Evolutionary conservation across 2,888 invertebrate genomes (phyloP).

Genomic region (Rhogogaster chlorosoma): DNA sequence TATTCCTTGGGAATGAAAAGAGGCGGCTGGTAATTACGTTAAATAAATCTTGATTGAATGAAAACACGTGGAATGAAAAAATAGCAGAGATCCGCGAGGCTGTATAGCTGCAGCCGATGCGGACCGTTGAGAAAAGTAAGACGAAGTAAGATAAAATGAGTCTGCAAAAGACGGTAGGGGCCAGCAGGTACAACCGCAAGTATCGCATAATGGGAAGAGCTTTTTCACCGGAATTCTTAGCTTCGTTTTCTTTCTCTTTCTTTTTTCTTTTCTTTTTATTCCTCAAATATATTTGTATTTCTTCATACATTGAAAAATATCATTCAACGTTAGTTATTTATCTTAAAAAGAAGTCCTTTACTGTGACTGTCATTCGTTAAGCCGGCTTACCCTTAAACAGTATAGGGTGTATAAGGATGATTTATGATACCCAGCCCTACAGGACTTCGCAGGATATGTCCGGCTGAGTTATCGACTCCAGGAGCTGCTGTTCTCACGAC

Average conservation of each 20-base stretch:
- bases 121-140: background rate
- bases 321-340: conserved; percentile 30
- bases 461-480: conserved; percentile 35
- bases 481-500: background rate
- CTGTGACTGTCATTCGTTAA: conserved; percentile 42
- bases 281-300: background rate
- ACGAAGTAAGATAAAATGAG: conserved; percentile 22
- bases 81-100: conserved; percentile 17
- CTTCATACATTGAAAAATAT: conserved; percentile 17
- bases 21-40: conserved; percentile 11
- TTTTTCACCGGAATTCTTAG: background rate
- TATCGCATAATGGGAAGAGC: conserved; percentile 12
- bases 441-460: conserved; percentile 23
- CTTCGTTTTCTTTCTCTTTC: background rate
- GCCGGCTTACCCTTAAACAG: conserved; percentile 37
- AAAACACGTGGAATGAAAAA: conserved; percentile 40
- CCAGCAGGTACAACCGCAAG: background rate
- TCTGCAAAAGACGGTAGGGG: background rate
- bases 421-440: conserved; percentile 6
- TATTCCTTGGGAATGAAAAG: background rate
- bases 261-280: background rate
- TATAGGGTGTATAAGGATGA: conserved; percentile 42
- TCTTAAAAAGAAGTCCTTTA: conserved; percentile 28
- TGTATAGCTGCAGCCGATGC: background rate
- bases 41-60: conserved; percentile 35